Base-by-base conservation (phyloP, 2,797 vertebrate species). In the Setipinna tenuifilis region DNA sequence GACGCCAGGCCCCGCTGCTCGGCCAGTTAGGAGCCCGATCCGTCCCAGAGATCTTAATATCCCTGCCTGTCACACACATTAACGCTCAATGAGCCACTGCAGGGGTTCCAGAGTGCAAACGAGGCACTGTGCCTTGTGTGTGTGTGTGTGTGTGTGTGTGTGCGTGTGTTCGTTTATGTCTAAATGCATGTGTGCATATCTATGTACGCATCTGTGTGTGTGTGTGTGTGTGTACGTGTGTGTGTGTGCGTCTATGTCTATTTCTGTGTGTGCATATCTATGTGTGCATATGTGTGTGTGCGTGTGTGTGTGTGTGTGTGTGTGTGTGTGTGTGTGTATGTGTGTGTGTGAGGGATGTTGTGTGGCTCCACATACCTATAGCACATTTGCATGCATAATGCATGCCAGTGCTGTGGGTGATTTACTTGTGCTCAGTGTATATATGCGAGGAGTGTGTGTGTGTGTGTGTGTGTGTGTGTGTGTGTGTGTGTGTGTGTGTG, bases 11-110 rank as follows among this genome's bases (percentile, higher is more conserved):
- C 31, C 35, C 16, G 86, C 48, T 21, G 58, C 87, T 89, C 89
- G 54, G 83, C 87, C 71, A 82, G 31, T 80, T 86, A 84, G 88
- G 88, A 86, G 85, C 84, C 83, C 87, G 83, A 87, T 90, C 86
- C 85, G 88, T 85, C 89, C 90, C 89, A 88, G 84, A 89, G 87
- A 83, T 87, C 86, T 86, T 75, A 10, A 80, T 57, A 86, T 89
- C 85, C 25, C 68, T 16, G 31, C 68, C 68, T 75, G 68, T 75
- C 68, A 75, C 68, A 75, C 68, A 75, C 68, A 75, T 75, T 75
- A 75, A 75, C 28, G 16, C 68, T 75, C 68, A 75, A 35, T 75
- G 68, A 75, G 68, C 68, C 28, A 35, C 68, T 28, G 16, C 68
- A 75, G 28, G 68, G 28, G 68, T 54, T 82, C 28, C 46, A 80